These are phyloP conservation scores for Lanius collurio DNA, from an alignment of 2,113 vertebrate species.

Conservation along the genomic window DNA sequence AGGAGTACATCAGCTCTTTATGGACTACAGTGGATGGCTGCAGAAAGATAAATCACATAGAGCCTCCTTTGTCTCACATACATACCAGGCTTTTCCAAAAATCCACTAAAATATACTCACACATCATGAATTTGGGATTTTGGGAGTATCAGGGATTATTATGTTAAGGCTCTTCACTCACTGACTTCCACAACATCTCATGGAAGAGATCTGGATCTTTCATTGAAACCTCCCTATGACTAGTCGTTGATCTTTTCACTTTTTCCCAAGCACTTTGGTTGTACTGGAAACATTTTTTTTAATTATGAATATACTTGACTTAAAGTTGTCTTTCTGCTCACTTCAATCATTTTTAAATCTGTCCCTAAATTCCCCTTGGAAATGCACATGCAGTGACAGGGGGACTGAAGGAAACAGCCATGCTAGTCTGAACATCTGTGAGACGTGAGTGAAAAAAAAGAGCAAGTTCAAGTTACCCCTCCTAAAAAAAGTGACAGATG, in stretches of 20 bases:
- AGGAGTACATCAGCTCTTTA: background rate
- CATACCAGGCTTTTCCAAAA: background rate
- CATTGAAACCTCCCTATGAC: background rate
- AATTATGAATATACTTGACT: background rate
- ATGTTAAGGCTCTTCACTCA: background rate
- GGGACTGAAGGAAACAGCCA: background rate
- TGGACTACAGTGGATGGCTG: background rate
- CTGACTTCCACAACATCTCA: background rate
- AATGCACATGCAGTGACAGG: background rate
- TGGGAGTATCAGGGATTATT: background rate
- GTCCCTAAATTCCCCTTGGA: background rate
- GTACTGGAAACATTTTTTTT: background rate
- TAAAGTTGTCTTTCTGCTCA: background rate
- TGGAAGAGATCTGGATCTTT: background rate
- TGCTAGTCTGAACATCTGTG: slow-evolving; percentile 7
- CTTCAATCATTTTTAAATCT: background rate
- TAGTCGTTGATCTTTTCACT: background rate
- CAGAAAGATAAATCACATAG: background rate
- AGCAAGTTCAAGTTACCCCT: slow-evolving; percentile 6
- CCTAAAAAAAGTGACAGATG: slow-evolving; percentile 44
- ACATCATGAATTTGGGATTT: background rate
- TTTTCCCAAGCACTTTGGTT: background rate
- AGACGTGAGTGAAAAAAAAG: background rate
- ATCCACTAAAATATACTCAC: background rate
- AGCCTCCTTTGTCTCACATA: background rate